These are phyloP conservation scores for Enteromius mattozi DNA, from an alignment of 2,797 vertebrate species.

Conservation along the genomic window DNA sequence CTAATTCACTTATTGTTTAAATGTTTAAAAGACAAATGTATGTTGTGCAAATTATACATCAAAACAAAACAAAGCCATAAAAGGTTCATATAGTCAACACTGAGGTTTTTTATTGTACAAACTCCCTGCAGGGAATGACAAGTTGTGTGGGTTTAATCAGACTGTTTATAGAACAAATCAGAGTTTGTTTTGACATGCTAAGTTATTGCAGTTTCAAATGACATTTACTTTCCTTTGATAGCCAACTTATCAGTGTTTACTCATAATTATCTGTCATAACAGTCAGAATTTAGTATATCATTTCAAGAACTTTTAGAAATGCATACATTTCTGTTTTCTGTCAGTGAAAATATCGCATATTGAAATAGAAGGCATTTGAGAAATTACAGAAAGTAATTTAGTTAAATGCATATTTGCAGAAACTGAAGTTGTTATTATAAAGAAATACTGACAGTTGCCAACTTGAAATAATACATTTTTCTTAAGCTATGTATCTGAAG, in stretches of 20 bases:
- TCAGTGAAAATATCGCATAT: neutral
- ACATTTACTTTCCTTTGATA: slow-evolving; percentile 28
- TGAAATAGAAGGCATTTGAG: neutral
- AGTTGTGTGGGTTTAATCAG: slow-evolving; percentile 37
- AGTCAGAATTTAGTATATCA: neutral
- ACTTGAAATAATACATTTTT: neutral
- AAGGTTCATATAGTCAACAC: slow-evolving; percentile 5
- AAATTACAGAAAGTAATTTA: neutral
- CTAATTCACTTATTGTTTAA: slow-evolving; percentile 29
- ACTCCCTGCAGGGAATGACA: slow-evolving; percentile 13
- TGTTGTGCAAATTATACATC: slow-evolving; percentile 28
- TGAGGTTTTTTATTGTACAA: slow-evolving; percentile 35
- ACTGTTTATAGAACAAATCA: slow-evolving; percentile 45
- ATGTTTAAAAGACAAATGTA: neutral
- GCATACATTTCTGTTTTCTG: neutral
- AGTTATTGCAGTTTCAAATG: slow-evolving; percentile 26
- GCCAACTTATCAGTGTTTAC: slow-evolving; percentile 21
- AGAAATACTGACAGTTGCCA: neutral
- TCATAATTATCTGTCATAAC: neutral
- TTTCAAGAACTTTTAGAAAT: neutral
- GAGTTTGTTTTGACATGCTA: slow-evolving; percentile 35
- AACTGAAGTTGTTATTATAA: neutral
- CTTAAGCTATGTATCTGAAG: neutral
- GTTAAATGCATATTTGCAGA: neutral
- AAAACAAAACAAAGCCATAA: slow-evolving; percentile 39